Percentiles rank a stretch among this genome's conserved stretches.
Evolutionary conservation across 1,140 invertebrate species (phyloP).

Genomic region (Drosophila watanabei): DNA sequence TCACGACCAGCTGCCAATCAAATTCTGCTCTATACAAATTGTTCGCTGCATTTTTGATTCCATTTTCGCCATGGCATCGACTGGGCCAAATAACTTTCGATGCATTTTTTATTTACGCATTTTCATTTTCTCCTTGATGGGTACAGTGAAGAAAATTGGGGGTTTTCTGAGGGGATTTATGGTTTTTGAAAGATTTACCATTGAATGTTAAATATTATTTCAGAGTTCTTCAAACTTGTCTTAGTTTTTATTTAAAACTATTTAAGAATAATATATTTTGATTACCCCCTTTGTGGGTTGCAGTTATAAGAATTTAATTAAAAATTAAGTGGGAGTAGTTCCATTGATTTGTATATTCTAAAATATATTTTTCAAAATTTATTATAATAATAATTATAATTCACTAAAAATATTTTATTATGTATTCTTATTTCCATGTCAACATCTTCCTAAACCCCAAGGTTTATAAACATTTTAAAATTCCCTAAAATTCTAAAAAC

Average conservation of each 20-base stretch:
- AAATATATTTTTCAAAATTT: background rate
- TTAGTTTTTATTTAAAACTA: background rate
- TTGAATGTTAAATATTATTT: too few species aligned
- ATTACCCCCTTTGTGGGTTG: too few species aligned
- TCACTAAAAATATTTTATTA: background rate
- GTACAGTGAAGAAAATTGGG: constrained; percentile 1
- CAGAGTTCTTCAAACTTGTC: background rate
- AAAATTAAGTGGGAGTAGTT: background rate
- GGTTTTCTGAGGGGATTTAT: background rate
- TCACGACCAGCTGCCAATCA: constrained; percentile 66
- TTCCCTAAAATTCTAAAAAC: too few species aligned
- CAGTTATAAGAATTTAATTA: background rate
- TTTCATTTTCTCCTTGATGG: constrained; percentile 29
- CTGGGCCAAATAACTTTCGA: constrained; percentile 75
- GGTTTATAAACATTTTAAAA: background rate
- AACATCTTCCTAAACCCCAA: too few species aligned
- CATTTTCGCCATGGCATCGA: constrained; percentile 59
- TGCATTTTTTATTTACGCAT: constrained; percentile 64
- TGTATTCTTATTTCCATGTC: too few species aligned
- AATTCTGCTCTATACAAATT: constrained; percentile 74
- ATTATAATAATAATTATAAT: background rate
- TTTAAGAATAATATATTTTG: background rate
- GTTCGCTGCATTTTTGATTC: constrained; percentile 78
- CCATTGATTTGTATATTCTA: background rate
- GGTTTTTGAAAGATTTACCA: background rate